These are phyloP conservation scores for Tetranychus piercei DNA, from an alignment of 2,888 invertebrate species.

Conservation along the genomic window DNA sequence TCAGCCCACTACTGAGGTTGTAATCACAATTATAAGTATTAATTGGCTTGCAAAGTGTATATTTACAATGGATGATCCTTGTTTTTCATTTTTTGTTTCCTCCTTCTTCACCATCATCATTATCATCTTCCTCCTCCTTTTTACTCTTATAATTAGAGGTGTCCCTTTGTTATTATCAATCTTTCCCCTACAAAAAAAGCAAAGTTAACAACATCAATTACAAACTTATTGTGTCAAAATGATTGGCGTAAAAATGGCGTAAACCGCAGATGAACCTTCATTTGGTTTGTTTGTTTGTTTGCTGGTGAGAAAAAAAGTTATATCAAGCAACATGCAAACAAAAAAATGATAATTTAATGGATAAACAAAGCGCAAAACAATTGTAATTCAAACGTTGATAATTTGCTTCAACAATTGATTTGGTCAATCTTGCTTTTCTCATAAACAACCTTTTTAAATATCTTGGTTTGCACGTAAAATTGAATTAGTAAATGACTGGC, in stretches of 20 bases:
- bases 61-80: not conserved
- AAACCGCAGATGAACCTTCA: not conserved
- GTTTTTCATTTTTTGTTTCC: not conserved
- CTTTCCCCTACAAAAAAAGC: not conserved
- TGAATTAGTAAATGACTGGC: no score
- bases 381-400: no score
- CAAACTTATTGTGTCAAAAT: not conserved
- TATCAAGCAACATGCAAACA: not conserved
- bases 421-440: not conserved
- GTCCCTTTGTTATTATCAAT: not conserved
- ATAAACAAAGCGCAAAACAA: not conserved
- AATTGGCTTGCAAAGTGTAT: not conserved
- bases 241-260: not conserved
- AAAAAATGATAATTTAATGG: not conserved
- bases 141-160: not conserved
- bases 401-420: not conserved
- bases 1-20: not conserved
- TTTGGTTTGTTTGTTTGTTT: not conserved
- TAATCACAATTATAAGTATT: not conserved
- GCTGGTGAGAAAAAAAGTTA: not conserved
- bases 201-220: not conserved
- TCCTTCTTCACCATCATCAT: not conserved
- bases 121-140: not conserved
- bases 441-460: not conserved
- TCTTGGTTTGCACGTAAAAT: not conserved